Evolutionary conservation across 2,797 vertebrate species (phyloP).

Genomic region (Nothura maculosa): DNA sequence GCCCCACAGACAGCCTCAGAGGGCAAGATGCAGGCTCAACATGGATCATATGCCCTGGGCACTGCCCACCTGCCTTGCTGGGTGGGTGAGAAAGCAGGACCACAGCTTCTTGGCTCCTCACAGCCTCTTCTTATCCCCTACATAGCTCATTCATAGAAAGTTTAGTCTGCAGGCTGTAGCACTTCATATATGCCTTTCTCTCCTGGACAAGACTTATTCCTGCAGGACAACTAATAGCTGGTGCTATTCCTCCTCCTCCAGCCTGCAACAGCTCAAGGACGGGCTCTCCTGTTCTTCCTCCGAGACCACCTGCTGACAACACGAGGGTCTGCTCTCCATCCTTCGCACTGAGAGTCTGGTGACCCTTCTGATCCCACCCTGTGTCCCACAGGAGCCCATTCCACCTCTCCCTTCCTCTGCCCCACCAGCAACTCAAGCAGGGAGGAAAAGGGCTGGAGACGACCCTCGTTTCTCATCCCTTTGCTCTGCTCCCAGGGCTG

Average conservation of each 20-base stretch:
- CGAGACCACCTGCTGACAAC: not conserved
- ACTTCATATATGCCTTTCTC: not conserved
- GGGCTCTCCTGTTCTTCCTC: not conserved
- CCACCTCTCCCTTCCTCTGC: not conserved
- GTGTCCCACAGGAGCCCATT: not conserved
- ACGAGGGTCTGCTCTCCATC: not conserved
- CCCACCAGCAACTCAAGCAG: rapidly evolving
- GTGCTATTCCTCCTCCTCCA: not conserved
- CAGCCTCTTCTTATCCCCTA: not conserved
- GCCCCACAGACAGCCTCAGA: not conserved
- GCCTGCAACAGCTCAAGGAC: not conserved
- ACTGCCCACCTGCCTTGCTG: not conserved
- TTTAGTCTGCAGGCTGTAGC: not conserved
- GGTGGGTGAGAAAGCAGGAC: not conserved
- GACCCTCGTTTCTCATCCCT: not conserved
- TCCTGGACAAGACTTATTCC: not conserved
- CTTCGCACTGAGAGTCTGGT: not conserved
- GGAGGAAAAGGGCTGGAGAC: not conserved
- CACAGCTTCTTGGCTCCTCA: not conserved
- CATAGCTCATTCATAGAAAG: not conserved
- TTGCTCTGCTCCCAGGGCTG: not conserved
- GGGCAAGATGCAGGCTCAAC: not conserved
- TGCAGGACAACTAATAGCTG: not conserved
- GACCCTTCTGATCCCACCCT: not conserved
- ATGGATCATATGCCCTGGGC: no score